Conservation (phyloP, 2,113 vertebrate genomes). For the Cephalopterus ornatus region DNA sequence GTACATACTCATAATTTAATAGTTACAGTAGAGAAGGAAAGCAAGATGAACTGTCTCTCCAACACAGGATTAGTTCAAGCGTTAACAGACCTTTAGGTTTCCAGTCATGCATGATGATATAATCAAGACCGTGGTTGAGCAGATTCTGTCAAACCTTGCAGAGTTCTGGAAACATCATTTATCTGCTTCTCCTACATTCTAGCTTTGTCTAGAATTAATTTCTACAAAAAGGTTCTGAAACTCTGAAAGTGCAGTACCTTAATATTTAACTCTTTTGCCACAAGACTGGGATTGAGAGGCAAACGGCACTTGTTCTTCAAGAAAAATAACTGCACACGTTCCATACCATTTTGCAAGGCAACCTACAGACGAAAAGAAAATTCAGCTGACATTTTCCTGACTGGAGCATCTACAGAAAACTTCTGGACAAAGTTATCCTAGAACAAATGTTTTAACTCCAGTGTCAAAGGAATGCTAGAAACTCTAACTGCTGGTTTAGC, state of each 20-base stretch:
- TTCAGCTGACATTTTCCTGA: neutral
- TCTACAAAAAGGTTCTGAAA: neutral
- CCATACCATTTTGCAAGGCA: conserved; percentile 90
- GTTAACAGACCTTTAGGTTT: neutral
- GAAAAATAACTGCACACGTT: conserved; percentile 91
- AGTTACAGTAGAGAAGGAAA: neutral
- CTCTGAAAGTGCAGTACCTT: conserved; percentile 77
- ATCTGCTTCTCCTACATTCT: neutral
- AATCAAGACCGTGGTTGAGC: neutral
- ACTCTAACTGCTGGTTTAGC: neutral
- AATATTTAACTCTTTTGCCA: conserved; percentile 91
- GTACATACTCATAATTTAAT: neutral
- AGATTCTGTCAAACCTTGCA: neutral
- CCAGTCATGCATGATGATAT: neutral
- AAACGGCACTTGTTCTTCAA: conserved; percentile 87
- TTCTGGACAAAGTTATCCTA: neutral
- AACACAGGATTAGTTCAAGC: neutral
- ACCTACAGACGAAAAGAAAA: conserved; percentile 69
- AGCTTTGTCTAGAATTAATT: neutral
- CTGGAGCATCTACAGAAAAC: neutral
- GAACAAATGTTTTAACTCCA: neutral
- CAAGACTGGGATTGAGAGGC: conserved; percentile 91
- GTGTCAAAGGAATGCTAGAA: neutral
- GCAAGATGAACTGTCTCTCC: neutral
- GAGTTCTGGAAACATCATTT: neutral